These are phyloP conservation scores for Esox masquinongy DNA, from an alignment of 2,797 vertebrate genomes.

Conservation along the genomic window DNA sequence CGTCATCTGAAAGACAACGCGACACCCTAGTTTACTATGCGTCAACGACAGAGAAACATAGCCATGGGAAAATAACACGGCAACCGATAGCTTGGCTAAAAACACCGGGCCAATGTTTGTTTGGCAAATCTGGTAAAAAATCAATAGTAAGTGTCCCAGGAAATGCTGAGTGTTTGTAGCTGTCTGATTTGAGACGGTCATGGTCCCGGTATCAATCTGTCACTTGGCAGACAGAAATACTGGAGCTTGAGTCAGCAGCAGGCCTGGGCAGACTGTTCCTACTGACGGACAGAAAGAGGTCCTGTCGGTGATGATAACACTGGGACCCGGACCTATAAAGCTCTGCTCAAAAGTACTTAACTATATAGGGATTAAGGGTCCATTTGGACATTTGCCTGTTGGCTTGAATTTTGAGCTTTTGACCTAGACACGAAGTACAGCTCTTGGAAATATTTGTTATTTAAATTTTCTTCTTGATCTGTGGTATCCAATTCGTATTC, in stretches of 20 bases:
- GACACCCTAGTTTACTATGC: constrained; percentile 3
- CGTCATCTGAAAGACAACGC: constrained; percentile 83
- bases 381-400: not conserved
- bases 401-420: too few relatives aligned
- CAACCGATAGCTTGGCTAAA: not conserved
- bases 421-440: too few relatives aligned
- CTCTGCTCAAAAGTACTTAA: not conserved
- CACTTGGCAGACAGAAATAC: not conserved
- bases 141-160: not conserved
- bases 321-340: not conserved
- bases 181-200: not conserved
- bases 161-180: not conserved
- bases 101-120: not conserved
- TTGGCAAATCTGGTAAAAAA: not conserved
- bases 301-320: too few relatives aligned
- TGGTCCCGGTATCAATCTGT: not conserved
- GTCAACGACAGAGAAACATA: not conserved
- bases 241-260: too few relatives aligned
- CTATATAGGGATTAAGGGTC: not conserved
- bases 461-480: too few relatives aligned
- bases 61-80: not conserved
- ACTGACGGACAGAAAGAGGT: too few relatives aligned
- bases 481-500: too few relatives aligned
- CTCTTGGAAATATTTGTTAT: too few relatives aligned
- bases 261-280: too few relatives aligned